Base-by-base conservation (phyloP, 2,888 invertebrate genomes). In the Tetanocera ferruginea region DNA sequence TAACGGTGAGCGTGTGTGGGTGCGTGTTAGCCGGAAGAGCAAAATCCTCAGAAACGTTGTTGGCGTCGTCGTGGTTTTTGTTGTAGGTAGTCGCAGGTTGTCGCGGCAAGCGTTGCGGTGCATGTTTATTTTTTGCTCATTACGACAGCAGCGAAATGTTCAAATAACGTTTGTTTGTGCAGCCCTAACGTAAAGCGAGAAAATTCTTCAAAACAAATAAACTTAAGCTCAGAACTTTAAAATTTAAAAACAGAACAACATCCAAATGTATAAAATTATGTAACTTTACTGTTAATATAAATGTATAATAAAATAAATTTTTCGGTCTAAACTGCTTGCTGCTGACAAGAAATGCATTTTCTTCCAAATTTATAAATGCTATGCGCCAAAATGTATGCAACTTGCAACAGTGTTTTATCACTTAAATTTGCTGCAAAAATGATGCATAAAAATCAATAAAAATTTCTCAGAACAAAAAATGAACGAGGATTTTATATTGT, bases 51-150 rank as follows among this genome's bases (percentile, higher is more conserved):
- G 55, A n/a, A 55, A 55, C 52, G n/a, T 52, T 8, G 17, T 19
- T 5, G 52, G n/a, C n/a, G 17, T 72, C 25, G 60, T 60, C n/a
- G 19, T 62, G 1, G 23, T 49, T 17, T 70, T 23, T 70, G 14
- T 11, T 75, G 43, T 57, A 57, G 49, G 57, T 62, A 55, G 57
- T 62, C 25, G 77, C 28, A 19, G 14, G 34, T 57, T 17, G 55
- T 60, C 28, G 78, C 25, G 60, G 67, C 31, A 34, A 14, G 69
- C 37, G 70, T 49, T 55, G 43, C 67, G 49, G 28, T 37, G 60
- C 37, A 43, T 62, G 60, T 19, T 43, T 43, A 31, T 55, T 19
- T 25, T 66, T 28, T 34, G 28, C 60, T 60, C 60, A 60, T 62
- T 34, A 67, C 37, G 43, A 14, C 23, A 43, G 19, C 67, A 19